These are phyloP conservation scores for Caenorhabditis briggsae DNA, from an alignment of 1,140 invertebrate genomes.

Conservation along the genomic window DNA sequence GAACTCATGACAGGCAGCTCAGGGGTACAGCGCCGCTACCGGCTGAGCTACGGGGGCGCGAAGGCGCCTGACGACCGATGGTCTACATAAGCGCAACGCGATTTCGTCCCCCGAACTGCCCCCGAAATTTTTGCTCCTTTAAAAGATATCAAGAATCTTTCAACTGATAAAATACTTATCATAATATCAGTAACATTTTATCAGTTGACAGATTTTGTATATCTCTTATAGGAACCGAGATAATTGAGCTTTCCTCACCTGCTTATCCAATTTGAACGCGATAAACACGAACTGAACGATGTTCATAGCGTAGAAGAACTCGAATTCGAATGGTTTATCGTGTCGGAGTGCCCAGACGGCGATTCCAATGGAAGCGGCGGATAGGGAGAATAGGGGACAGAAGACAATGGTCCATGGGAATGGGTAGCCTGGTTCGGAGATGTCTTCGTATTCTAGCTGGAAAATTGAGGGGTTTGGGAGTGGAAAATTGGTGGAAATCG, in stretches of 20 bases:
- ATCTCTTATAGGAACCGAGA: not conserved
- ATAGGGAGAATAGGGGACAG: slow-evolving; percentile 94
- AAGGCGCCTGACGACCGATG: too few relatives aligned
- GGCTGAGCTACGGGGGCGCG: too few relatives aligned
- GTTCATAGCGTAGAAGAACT: slow-evolving; percentile 95
- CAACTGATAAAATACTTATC: too few relatives aligned
- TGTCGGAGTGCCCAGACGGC: slow-evolving; percentile 98
- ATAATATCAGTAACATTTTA: too few relatives aligned
- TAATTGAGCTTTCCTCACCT: not conserved
- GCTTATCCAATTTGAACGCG: slow-evolving; percentile 88
- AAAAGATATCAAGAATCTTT: not conserved
- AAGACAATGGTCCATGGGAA: slow-evolving; percentile 90
- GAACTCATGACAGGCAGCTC: too few relatives aligned
- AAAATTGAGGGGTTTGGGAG: not conserved
- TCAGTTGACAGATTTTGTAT: too few relatives aligned
- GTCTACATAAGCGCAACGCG: too few relatives aligned
- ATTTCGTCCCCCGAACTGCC: too few relatives aligned
- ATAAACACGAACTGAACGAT: slow-evolving; percentile 96
- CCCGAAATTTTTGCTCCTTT: too few relatives aligned
- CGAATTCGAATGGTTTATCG: slow-evolving; percentile 94
- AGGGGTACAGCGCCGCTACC: too few relatives aligned
- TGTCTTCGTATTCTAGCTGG: slow-evolving; percentile 62
- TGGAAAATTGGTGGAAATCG: slow-evolving; percentile 55
- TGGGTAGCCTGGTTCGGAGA: slow-evolving; percentile 67
- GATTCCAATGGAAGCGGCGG: slow-evolving; percentile 92